These are phyloP conservation scores for Drosophila biarmipes DNA, from an alignment of 1,140 invertebrate genomes.

Conservation along the genomic window DNA sequence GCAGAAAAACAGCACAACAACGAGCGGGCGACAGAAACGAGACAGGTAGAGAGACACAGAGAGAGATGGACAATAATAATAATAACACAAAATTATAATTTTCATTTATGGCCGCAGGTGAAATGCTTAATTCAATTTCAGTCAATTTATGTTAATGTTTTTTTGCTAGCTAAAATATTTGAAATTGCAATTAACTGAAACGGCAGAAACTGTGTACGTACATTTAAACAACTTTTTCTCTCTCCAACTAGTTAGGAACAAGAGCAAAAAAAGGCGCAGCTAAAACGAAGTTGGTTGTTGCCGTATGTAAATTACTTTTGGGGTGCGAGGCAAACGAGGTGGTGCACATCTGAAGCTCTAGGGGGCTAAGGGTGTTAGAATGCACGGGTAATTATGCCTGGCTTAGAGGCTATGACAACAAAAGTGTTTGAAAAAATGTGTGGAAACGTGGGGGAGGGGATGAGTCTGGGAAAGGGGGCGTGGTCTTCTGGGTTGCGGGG, in stretches of 20 bases:
- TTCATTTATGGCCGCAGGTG: conserved; percentile 63
- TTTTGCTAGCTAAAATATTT: conserved; percentile 42
- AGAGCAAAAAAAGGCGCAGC: conserved; percentile 39
- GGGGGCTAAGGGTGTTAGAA: conserved; percentile 60
- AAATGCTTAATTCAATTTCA: conserved; percentile 68
- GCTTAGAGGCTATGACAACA: conserved; percentile 55
- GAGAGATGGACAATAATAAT: conserved; percentile 29
- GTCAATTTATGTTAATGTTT: conserved; percentile 31
- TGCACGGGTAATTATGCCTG: conserved; percentile 60
- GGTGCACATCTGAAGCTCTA: conserved; percentile 59
- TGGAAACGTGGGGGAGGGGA: background rate
- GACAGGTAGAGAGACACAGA: conserved; percentile 27
- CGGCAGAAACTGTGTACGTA: conserved; percentile 26
- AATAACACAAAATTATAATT: conserved; percentile 48
- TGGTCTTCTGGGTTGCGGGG: conserved; percentile 15
- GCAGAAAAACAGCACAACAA: conserved; percentile 37
- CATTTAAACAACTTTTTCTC: conserved; percentile 29
- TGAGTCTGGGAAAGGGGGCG: background rate
- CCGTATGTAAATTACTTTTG: conserved; percentile 71
- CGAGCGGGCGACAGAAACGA: conserved; percentile 23
- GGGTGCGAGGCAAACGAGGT: conserved; percentile 14
- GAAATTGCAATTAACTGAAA: conserved; percentile 63
- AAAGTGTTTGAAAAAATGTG: conserved; percentile 27
- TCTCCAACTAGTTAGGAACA: conserved; percentile 45
- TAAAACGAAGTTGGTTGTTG: conserved; percentile 55